Evolutionary conservation across 2,888 invertebrate genomes (phyloP).

Genomic region (Masnerella sp.): DNA sequence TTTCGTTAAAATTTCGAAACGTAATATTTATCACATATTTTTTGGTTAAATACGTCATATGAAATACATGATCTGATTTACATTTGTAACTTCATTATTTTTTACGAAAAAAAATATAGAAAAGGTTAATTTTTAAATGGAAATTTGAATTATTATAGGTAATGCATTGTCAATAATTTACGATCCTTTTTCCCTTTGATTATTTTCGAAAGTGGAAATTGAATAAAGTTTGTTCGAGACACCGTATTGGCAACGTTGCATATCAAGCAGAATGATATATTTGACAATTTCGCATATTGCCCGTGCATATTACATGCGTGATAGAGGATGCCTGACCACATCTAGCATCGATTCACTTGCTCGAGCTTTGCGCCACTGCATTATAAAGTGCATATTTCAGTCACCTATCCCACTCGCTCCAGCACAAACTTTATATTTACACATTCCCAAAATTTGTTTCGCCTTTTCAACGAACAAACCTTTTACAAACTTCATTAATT

Average conservation of each 20-base stretch:
- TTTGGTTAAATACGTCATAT: too few relatives aligned
- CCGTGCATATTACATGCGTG: conserved; percentile 68
- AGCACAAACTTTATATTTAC: conserved; percentile 5
- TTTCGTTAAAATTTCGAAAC: too few relatives aligned
- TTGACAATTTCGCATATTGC: conserved; percentile 71
- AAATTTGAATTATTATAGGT: too few relatives aligned
- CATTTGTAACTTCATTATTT: too few relatives aligned
- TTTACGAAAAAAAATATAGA: too few relatives aligned
- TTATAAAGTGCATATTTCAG: conserved; percentile 55
- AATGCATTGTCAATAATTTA: too few relatives aligned
- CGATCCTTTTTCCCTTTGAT: conserved; percentile 3
- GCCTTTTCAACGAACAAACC: background rate
- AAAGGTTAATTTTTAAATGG: too few relatives aligned
- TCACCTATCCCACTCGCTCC: conserved; percentile 6
- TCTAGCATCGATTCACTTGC: conserved; percentile 64
- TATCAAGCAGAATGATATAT: conserved; percentile 74
- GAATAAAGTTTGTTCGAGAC: conserved; percentile 68
- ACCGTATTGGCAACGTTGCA: conserved; percentile 60
- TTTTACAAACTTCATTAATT: background rate
- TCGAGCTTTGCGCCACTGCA: conserved; percentile 40
- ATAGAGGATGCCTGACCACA: conserved; percentile 64
- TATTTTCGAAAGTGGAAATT: conserved; percentile 63
- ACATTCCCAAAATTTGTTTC: background rate
- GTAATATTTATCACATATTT: too few relatives aligned
- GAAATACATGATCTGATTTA: too few relatives aligned